These are phyloP conservation scores for Crepidodera aurea DNA, from an alignment of 2,888 invertebrate species.

Conservation along the genomic window DNA sequence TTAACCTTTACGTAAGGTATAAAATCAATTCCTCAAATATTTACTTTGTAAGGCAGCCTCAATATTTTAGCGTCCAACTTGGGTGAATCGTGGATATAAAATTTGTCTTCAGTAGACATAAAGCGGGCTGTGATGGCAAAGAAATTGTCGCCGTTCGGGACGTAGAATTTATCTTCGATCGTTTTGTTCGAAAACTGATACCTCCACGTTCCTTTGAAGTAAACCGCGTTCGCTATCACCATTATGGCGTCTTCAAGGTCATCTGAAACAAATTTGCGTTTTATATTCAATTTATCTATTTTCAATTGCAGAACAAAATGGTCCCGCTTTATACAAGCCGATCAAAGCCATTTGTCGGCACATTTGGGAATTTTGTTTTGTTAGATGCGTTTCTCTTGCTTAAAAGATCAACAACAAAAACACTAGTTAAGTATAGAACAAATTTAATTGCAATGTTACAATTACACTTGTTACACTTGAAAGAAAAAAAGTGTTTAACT, in stretches of 20 bases:
- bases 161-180: constrained; percentile 68
- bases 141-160: constrained; percentile 60
- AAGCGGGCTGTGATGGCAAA: constrained; percentile 65
- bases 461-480: too few relatives aligned
- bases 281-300: too few relatives aligned
- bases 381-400: too few relatives aligned
- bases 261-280: constrained; percentile 62
- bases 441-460: too few relatives aligned
- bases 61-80: constrained; percentile 75
- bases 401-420: too few relatives aligned
- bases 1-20: too few relatives aligned
- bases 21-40: not conserved
- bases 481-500: too few relatives aligned
- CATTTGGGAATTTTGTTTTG: not conserved
- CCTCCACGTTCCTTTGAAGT: constrained; percentile 83
- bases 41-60: constrained; percentile 76
- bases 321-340: not conserved
- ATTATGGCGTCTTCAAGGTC: constrained; percentile 70
- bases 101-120: constrained; percentile 67
- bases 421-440: too few relatives aligned
- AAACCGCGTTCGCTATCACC: constrained; percentile 75
- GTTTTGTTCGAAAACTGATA: constrained; percentile 73
- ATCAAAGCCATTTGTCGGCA: not conserved
- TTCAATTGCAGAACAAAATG: too few relatives aligned
- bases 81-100: constrained; percentile 70